Percentiles rank a stretch among this genome's conserved stretches.
Evolutionary conservation across 2,113 vertebrate species (phyloP).

Genomic region (Nicator chloris): DNA sequence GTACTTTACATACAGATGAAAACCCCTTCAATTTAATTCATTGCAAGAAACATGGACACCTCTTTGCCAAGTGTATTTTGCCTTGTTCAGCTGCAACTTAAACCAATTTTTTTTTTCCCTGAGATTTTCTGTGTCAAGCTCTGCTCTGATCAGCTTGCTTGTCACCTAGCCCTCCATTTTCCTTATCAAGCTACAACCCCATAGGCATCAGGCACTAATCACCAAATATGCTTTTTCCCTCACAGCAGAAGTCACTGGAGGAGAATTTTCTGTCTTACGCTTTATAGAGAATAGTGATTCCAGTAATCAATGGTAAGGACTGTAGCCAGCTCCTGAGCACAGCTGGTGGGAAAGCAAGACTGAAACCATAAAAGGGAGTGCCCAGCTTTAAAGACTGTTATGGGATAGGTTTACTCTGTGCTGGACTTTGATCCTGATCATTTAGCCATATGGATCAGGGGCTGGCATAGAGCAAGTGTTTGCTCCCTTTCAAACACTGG

Average conservation of each 20-base stretch:
- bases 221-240: not conserved
- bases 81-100: not conserved
- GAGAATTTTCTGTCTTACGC: slow-evolving; percentile 59
- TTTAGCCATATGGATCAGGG: not conserved
- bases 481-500: not conserved
- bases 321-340: not conserved
- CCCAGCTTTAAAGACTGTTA: not conserved
- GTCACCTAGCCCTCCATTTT: not conserved
- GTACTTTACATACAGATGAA: not conserved
- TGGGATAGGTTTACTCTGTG: not conserved
- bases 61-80: not conserved
- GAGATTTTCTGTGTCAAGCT: not conserved
- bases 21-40: not conserved
- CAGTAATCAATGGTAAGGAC: slow-evolving; percentile 59
- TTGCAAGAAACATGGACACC: not conserved
- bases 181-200: not conserved
- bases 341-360: not conserved
- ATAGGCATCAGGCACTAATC: not conserved
- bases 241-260: slow-evolving; percentile 39
- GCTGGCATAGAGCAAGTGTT: not conserved
- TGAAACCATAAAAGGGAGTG: not conserved
- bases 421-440: not conserved
- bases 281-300: slow-evolving; percentile 58
- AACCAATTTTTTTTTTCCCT: not conserved
- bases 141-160: not conserved